Base-by-base conservation (phyloP, 1,140 invertebrate genomes). In the Acromyrmex charruanus region DNA sequence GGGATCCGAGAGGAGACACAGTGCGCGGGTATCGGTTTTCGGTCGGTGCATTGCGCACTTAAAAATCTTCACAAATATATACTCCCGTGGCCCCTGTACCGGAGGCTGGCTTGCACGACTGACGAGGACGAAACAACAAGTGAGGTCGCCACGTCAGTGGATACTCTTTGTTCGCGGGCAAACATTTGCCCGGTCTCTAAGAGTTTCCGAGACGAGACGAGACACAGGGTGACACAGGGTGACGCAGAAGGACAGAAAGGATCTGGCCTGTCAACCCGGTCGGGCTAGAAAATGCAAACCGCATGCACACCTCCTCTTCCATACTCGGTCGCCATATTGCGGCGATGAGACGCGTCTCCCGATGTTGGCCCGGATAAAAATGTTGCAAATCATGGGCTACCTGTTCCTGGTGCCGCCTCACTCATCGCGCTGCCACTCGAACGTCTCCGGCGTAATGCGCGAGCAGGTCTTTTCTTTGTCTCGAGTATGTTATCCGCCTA, bases 311-410 rank as follows among this genome's bases (percentile, higher is more conserved):
- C 39, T 49, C 66, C 66, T 44, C 55, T 31, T 85, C 51, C 51
- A 77, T 59, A 55, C 59, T 39, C 77, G 66, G 35, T 72, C 85
- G 89, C 44, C 84, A 63, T 35, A 59, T 35, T 55, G 35, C 28
- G 51, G 74, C 63, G 61, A 44, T 4, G 59, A 79, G 61, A 44
- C 51, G 61, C 51, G 68, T 31, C 75, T 79, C 87, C 66, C 85
- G 93, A 94, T 94, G 87, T 88, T 53, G 69, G 77, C 65, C 71
- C 63, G 92, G 94, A 94, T 90, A 93, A 94, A 95, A 94, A 95
- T 95, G 87, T 93, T 95, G 95, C 95, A 94, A 94, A 95, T 95
- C 94, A 95, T 93, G 92, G 93, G 91, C 94, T 95, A 95, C 94
- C 94, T 95, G 94, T 93, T 88, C 86, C 55, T 71, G 61, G 4